Conservation (phyloP, 2,113 vertebrate genomes). For the Naja naja region DNA sequence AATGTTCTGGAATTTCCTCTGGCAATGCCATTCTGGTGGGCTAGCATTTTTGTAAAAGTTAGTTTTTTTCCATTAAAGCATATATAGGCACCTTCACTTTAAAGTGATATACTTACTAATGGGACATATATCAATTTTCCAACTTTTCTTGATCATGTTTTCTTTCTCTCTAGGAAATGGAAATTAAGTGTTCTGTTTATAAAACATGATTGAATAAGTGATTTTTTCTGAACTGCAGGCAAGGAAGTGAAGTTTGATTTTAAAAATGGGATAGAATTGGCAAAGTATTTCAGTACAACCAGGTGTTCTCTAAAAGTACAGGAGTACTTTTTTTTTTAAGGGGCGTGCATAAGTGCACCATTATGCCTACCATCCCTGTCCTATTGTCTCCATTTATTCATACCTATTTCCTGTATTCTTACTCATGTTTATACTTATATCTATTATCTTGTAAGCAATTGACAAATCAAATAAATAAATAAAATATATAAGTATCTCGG, state of each 20-base stretch:
- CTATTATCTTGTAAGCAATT: too few species aligned
- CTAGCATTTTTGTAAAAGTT: neutral
- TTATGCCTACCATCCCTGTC: too few species aligned
- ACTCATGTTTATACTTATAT: too few species aligned
- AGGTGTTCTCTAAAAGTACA: neutral
- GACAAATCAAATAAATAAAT: too few species aligned
- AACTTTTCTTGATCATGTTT: neutral
- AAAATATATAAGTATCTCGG: too few species aligned
- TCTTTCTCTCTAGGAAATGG: neutral
- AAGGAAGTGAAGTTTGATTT: neutral
- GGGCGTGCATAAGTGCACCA: too few species aligned
- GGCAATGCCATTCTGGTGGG: neutral
- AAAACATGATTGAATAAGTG: neutral
- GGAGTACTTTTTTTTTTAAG: too few species aligned
- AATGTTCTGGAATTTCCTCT: neutral
- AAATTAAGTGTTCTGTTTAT: neutral
- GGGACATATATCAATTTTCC: too few species aligned
- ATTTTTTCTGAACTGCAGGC: neutral
- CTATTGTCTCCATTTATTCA: too few species aligned
- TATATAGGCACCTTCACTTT: neutral
- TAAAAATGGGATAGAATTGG: neutral
- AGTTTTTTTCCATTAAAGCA: neutral
- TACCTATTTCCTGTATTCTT: too few species aligned
- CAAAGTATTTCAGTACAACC: neutral
- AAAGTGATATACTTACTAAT: neutral